Base-by-base conservation (phyloP, 2,113 vertebrate genomes). In the Cyrtonyx montezumae region DNA sequence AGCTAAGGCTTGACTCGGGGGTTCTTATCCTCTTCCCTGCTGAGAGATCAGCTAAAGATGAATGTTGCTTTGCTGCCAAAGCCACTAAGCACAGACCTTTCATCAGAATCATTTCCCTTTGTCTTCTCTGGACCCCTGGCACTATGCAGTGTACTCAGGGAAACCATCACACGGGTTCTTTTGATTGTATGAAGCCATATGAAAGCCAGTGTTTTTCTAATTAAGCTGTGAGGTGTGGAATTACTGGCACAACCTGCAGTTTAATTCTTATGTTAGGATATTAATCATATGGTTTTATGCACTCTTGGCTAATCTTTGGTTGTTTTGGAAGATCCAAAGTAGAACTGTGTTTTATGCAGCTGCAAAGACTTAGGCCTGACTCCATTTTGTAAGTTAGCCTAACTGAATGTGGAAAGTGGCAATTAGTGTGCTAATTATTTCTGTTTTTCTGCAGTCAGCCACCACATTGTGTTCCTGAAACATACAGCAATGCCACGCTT, bases 381-480 rank as follows among this genome's bases (percentile, higher is more conserved):
- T 49, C 36, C 4, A 11, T 65, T 71, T n/a, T 32, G 1, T 37
- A 43, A 37, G 18, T 18, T 40, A 5, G 2, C 61, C 48, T 53
- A 70, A 0, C 16, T 80, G 19, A 53, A 40, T 8, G 3, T 20
- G 34, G 81, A 43, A 53, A 36, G 23, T 7, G 5, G 55, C 79
- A 36, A 5, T 26, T 37, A 13, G 26, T 22, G 46, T 70, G 62
- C 74, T 80, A 75, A 89, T 95, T 82, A 10, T 85, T 84, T 93
- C 32, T 95, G 45, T 58, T 93, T 48, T 56, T 82, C 88, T 91
- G 58, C 97, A 99, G 99, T 92, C 99, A 99, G 97, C 99, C 99
- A 2, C 98, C 99, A 1, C 99, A 99, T 92, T 99, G 99, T 69
- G 93, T 98, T 77, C 99, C 99, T 5, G 99, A 99, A 91, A 99